Percentiles rank a stretch among this genome's conserved stretches.
These are phyloP conservation scores for Tribolium castaneum DNA, from an alignment of 1,140 invertebrate genomes.

Conservation along the genomic window DNA sequence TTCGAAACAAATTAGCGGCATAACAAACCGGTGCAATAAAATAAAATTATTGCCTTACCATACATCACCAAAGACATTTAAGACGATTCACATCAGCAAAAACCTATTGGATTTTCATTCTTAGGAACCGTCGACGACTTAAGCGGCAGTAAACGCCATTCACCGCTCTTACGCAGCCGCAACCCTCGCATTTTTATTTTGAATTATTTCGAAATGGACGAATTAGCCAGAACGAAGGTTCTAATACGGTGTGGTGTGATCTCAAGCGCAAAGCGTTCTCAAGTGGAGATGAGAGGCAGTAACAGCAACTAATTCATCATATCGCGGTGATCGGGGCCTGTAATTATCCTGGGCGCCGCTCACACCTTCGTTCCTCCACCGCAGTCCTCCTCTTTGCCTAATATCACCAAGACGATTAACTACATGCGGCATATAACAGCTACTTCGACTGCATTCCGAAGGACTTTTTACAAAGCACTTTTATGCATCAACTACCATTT, in stretches of 20 bases:
- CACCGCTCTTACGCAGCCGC: slow-evolving; percentile 54
- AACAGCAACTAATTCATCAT: slow-evolving; percentile 44
- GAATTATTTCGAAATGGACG: slow-evolving; percentile 12
- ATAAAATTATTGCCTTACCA: slow-evolving; percentile 48
- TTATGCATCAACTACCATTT: slow-evolving; percentile 4
- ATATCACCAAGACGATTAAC: slow-evolving; percentile 41
- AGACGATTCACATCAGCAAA: slow-evolving; percentile 49
- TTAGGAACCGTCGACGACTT: slow-evolving; percentile 50
- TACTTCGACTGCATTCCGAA: slow-evolving; percentile 32
- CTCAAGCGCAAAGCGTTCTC: slow-evolving; percentile 27
- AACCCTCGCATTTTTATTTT: slow-evolving; percentile 2
- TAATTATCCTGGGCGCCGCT: slow-evolving; percentile 40
- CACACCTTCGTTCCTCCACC: slow-evolving; percentile 26
- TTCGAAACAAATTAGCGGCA: slow-evolving; percentile 50
- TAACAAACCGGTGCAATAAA: slow-evolving; percentile 47
- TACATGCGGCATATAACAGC: slow-evolving; percentile 23
- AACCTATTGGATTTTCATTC: slow-evolving; percentile 51
- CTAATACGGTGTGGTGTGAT: slow-evolving; percentile 13
- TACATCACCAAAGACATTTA: slow-evolving; percentile 51
- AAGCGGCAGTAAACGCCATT: slow-evolving; percentile 54
- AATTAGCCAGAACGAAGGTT: slow-evolving; percentile 11
- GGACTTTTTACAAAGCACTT: neutral
- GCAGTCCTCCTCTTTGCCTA: slow-evolving; percentile 11
- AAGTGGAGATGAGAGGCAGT: slow-evolving; percentile 34
- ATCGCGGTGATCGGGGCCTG: slow-evolving; percentile 25